Conservation (phyloP, 2,113 vertebrate genomes). For the Chaetura pelagica region DNA sequence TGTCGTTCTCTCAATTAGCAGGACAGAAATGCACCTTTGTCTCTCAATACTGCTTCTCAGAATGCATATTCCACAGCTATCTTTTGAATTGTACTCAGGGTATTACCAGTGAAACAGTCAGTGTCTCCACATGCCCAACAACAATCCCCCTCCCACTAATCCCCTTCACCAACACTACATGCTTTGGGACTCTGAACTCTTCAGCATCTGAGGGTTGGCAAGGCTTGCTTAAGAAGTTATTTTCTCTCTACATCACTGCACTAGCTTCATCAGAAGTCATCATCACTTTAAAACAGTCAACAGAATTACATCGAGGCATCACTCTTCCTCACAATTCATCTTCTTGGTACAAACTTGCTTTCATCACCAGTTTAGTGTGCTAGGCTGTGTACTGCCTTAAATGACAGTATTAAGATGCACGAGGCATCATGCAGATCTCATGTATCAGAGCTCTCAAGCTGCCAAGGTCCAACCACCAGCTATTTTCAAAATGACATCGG, state of each 20-base stretch:
- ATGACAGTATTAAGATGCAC: not conserved
- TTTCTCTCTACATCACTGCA: not conserved
- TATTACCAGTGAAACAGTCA: not conserved
- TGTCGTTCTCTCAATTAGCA: not conserved
- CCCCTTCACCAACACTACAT: not conserved
- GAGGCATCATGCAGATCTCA: not conserved
- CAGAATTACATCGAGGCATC: not conserved
- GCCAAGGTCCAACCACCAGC: not conserved
- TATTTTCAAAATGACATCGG: not conserved
- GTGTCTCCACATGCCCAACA: not conserved
- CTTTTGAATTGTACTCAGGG: not conserved
- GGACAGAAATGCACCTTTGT: not conserved
- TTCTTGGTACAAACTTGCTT: not conserved
- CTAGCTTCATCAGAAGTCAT: not conserved
- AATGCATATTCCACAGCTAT: not conserved
- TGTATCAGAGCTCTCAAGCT: not conserved
- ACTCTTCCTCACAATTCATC: not conserved
- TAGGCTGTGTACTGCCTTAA: not conserved
- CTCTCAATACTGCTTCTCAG: not conserved
- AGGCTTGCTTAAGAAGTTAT: not conserved
- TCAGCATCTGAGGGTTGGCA: not conserved
- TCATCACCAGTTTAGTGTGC: not conserved
- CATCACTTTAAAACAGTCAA: not conserved
- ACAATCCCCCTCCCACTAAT: not conserved
- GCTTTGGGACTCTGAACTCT: not conserved